These are phyloP conservation scores for Hippopotamyrus pictus DNA, from an alignment of 2,797 vertebrate genomes.

Conservation along the genomic window DNA sequence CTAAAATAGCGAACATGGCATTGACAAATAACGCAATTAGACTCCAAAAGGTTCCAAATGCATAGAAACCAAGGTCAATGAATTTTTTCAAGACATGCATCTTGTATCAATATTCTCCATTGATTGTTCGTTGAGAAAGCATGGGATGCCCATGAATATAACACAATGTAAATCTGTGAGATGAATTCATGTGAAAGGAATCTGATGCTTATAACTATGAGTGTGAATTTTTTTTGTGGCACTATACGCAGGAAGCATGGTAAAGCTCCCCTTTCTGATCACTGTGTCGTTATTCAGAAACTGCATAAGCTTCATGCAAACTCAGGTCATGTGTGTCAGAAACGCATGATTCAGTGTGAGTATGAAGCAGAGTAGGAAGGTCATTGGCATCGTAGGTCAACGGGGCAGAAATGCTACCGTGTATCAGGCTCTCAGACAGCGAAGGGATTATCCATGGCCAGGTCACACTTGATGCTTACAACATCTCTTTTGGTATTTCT, in stretches of 20 bases:
- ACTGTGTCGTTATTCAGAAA: not conserved
- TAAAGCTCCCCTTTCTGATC: not conserved
- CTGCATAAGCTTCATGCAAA: not conserved
- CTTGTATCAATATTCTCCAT: not conserved
- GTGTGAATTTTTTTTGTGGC: not conserved
- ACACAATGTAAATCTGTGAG: not conserved
- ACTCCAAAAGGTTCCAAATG: not conserved
- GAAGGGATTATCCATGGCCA: not conserved
- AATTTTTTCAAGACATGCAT: not conserved
- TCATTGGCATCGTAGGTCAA: not conserved
- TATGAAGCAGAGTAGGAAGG: not conserved
- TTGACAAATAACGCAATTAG: not conserved
- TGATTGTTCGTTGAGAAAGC: not conserved
- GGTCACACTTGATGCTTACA: not conserved
- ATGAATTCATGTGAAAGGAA: not conserved
- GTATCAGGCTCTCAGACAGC: not conserved
- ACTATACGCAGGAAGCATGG: not conserved
- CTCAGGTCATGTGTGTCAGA: not conserved
- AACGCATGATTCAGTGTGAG: not conserved
- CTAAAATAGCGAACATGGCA: not conserved
- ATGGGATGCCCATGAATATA: not conserved
- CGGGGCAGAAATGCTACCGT: not conserved
- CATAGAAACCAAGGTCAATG: not conserved
- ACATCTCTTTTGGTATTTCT: not conserved
- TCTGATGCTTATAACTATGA: not conserved